Evolutionary conservation across 2,888 invertebrate genomes (phyloP).

Genomic region (Mystacides longicornis): DNA sequence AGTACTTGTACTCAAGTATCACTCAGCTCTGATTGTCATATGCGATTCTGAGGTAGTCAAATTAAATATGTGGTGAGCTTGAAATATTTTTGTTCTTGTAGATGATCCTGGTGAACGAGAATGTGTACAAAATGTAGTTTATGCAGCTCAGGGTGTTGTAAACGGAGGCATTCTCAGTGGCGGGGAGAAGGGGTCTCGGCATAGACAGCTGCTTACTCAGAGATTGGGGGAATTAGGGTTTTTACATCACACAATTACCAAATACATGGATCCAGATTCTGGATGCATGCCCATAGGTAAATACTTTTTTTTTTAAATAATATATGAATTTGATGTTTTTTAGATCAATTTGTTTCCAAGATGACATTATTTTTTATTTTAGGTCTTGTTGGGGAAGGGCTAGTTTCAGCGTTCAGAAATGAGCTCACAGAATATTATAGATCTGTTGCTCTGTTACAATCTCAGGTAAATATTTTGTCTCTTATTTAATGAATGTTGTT

Average conservation of each 20-base stretch:
- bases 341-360: background rate
- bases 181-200: constrained; percentile 43
- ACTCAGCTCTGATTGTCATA: too few species aligned
- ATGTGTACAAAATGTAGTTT: constrained; percentile 67
- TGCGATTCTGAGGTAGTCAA: too few species aligned
- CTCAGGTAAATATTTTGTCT: constrained; percentile 57
- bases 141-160: constrained; percentile 80
- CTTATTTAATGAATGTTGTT: constrained; percentile 19
- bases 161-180: constrained; percentile 43
- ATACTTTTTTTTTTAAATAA: background rate
- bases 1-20: background rate
- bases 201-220: constrained; percentile 57
- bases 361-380: constrained; percentile 10
- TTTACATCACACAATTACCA: constrained; percentile 72
- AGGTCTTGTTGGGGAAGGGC: constrained; percentile 78
- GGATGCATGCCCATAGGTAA: constrained; percentile 52
- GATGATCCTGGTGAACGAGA: constrained; percentile 30
- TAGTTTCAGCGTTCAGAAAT: constrained; percentile 74
- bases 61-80: too few species aligned
- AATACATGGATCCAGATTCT: constrained; percentile 69
- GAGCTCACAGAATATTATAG: constrained; percentile 86
- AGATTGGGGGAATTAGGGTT: constrained; percentile 82
- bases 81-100: background rate
- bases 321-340: background rate
- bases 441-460: constrained; percentile 79